Evolutionary conservation across 2,113 vertebrate species (phyloP).

Genomic region (Aspiorhynchus laticeps): DNA sequence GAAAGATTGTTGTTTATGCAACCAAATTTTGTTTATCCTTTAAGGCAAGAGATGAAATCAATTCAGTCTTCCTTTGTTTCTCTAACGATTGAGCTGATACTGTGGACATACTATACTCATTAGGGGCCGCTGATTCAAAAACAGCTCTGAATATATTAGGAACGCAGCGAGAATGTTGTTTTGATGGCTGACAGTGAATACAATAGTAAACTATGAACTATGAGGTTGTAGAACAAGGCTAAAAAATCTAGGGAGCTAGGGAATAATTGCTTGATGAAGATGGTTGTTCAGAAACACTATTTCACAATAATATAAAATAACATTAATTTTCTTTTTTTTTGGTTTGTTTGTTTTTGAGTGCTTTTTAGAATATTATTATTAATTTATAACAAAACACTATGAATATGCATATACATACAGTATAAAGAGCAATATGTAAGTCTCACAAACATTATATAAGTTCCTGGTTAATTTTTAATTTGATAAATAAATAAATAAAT

Average conservation of each 20-base stretch:
- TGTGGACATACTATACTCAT: conserved; percentile 35
- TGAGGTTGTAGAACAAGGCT: neutral
- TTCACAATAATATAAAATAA: neutral
- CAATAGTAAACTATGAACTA: neutral
- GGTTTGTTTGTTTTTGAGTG: neutral
- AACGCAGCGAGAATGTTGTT: neutral
- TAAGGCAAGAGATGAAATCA: conserved; percentile 43
- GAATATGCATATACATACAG: neutral
- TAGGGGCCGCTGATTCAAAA: conserved; percentile 15
- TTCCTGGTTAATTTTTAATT: neutral
- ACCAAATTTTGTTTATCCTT: conserved; percentile 46
- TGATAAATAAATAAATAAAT: too few relatives aligned
- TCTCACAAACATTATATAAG: neutral
- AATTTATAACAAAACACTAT: neutral
- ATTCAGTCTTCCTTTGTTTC: conserved; percentile 44
- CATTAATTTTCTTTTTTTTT: neutral
- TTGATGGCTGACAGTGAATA: neutral
- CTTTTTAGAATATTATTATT: neutral
- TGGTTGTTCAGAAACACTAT: neutral
- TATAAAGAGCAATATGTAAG: neutral
- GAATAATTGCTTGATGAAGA: neutral
- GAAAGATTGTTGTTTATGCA: conserved; percentile 43
- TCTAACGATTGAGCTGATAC: conserved; percentile 39
- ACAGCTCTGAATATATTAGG: neutral
- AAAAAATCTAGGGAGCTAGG: too few relatives aligned